A percentile compares a stretch with the other conserved stretches of the same genome.
Evolutionary conservation across 1,140 invertebrate species (phyloP).

Genomic region (Pemphigus obesinymphae): DNA sequence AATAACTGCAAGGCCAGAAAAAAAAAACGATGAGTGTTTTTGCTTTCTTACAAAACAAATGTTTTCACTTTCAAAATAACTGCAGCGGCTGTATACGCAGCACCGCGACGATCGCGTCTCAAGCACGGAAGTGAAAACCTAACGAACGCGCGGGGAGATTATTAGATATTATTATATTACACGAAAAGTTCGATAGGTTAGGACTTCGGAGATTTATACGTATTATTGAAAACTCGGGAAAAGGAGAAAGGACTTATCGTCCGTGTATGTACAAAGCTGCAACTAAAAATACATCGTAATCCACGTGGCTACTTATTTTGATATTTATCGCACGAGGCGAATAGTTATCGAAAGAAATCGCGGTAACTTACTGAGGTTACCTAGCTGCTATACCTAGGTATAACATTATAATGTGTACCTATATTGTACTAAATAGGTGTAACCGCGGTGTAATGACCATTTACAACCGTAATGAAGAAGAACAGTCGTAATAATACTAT

Average conservation of each 20-base stretch:
- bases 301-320: not conserved
- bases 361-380: not conserved
- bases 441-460: not conserved
- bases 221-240: not conserved
- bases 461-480: not conserved
- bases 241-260: slow-evolving; percentile 12
- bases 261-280: too few relatives aligned
- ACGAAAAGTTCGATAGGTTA: slow-evolving; percentile 10
- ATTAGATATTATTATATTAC: not conserved
- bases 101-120: not conserved
- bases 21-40: slow-evolving; percentile 3
- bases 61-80: slow-evolving; percentile 31
- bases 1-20: not conserved
- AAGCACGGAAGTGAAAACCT: slow-evolving; percentile 23
- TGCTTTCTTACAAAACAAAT: slow-evolving; percentile 32
- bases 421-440: not conserved
- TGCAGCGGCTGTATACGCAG: not conserved
- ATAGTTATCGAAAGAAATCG: too few relatives aligned
- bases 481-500: not conserved
- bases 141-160: not conserved
- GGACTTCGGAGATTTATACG: not conserved
- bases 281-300: not conserved
- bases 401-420: not conserved
- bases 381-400: not conserved
- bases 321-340: not conserved